phyloP scores from a whole-genome alignment of 2,888 invertebrate genomes.

The Agrochola lychnidis region DNA sequence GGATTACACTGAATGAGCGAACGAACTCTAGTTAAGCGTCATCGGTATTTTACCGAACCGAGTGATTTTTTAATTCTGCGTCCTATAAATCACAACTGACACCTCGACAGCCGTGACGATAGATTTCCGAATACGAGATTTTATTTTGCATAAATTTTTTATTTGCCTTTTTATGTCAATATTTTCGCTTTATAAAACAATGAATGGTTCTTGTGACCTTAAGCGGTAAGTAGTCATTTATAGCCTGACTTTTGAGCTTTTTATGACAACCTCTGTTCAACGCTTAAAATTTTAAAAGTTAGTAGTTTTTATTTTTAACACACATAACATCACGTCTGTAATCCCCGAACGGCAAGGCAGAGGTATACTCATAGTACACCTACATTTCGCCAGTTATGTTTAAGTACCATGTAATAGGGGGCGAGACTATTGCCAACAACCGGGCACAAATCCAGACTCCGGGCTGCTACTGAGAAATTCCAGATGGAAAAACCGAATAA shows the following conservation, averaged over 20 bases:
- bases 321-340: too few relatives aligned
- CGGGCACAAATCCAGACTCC: too few relatives aligned
- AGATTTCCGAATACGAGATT: constrained; percentile 50
- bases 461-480: too few relatives aligned
- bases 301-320: not conserved
- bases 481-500: too few relatives aligned
- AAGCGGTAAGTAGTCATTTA: constrained; percentile 39
- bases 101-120: constrained; percentile 57
- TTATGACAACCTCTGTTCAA: constrained; percentile 24
- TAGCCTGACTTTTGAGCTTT: constrained; percentile 25
- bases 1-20: constrained; percentile 55
- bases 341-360: too few relatives aligned
- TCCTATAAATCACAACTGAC: constrained; percentile 62
- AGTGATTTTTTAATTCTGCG: constrained; percentile 63
- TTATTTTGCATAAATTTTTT: constrained; percentile 56
- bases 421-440: too few relatives aligned
- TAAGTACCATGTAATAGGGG: too few relatives aligned
- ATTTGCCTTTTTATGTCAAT: constrained; percentile 41
- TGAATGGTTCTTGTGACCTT: constrained; percentile 31
- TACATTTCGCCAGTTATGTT: too few relatives aligned
- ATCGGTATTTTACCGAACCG: constrained; percentile 55
- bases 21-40: constrained; percentile 40
- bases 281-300: constrained; percentile 10
- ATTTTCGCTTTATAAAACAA: constrained; percentile 44
- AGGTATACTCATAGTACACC: too few relatives aligned